A percentile compares a stretch with the other conserved stretches of the same genome.
phyloP scores from a whole-genome alignment of 2,113 vertebrate genomes.

The Psittacula cyanocephala region DNA sequence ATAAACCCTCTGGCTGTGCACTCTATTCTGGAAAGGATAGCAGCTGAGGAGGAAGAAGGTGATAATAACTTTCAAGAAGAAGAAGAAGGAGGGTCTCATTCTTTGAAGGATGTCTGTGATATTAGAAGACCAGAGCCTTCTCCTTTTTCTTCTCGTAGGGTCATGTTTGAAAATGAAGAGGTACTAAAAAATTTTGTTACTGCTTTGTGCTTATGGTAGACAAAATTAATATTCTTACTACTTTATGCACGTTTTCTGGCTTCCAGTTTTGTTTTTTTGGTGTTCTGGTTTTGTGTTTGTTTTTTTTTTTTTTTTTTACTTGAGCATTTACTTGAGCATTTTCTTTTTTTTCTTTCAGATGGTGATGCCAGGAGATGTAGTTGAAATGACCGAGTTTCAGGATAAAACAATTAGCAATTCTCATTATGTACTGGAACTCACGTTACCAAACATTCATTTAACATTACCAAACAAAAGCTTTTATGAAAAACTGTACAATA shows the following conservation, averaged over 20 bases:
- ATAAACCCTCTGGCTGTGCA: slow-evolving; percentile 92
- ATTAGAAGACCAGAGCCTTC: slow-evolving; percentile 93
- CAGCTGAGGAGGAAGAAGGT: slow-evolving; percentile 88
- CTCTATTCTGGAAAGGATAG: slow-evolving; percentile 93
- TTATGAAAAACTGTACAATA: slow-evolving; percentile 97
- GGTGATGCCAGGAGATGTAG: slow-evolving; percentile 94
- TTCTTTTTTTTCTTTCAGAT: slow-evolving; percentile 78
- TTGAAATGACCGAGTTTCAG: slow-evolving; percentile 95
- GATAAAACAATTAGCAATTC: slow-evolving; percentile 96
- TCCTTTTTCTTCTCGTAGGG: slow-evolving; percentile 94
- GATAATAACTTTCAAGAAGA: slow-evolving; percentile 91
- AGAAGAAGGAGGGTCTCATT: slow-evolving; percentile 92
- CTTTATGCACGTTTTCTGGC: background rate
- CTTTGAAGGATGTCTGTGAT: slow-evolving; percentile 95
- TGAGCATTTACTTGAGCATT: background rate
- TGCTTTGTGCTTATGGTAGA: background rate
- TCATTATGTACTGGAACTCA: slow-evolving; percentile 90
- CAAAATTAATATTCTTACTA: background rate
- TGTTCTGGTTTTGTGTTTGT: background rate
- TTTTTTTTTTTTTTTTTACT: background rate
- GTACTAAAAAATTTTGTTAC: slow-evolving; percentile 60
- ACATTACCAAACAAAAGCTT: slow-evolving; percentile 88
- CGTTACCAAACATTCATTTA: slow-evolving; percentile 86
- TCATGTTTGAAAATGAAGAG: slow-evolving; percentile 99
- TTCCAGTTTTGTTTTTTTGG: background rate